Conservation (phyloP, 1,140 invertebrate species). For the Drosophila bifasciata region DNA sequence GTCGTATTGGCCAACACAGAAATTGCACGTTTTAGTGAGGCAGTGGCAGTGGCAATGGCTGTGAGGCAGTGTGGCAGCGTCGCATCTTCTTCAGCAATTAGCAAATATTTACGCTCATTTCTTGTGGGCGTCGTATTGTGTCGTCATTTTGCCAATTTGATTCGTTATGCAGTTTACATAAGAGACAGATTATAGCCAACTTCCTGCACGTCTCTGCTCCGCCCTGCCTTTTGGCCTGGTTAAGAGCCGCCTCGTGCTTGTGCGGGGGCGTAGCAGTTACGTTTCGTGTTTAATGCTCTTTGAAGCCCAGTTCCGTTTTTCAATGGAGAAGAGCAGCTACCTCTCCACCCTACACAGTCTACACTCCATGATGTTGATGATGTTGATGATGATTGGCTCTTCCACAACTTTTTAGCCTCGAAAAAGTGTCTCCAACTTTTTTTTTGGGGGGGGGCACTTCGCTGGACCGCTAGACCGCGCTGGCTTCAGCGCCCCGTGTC, state of each 20-base stretch:
- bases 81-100: slow-evolving; percentile 56
- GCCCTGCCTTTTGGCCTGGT: neutral
- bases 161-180: slow-evolving; percentile 53
- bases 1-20: slow-evolving; percentile 20
- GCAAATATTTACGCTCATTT: slow-evolving; percentile 37
- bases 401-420: neutral
- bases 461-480: slow-evolving; percentile 28
- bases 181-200: slow-evolving; percentile 11
- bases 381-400: neutral
- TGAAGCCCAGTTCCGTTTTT: slow-evolving; percentile 17
- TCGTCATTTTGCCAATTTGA: slow-evolving; percentile 21
- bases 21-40: slow-evolving; percentile 18
- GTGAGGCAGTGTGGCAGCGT: no score
- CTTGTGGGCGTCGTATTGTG: slow-evolving; percentile 12
- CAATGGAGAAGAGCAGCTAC: neutral
- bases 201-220: no score
- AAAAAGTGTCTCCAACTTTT: slow-evolving; percentile 14
- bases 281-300: slow-evolving; percentile 25
- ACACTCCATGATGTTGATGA: neutral
- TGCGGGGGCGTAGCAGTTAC: slow-evolving; percentile 3
- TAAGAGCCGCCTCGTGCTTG: neutral
- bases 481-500: slow-evolving; percentile 20
- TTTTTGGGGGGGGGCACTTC: slow-evolving; percentile 20
- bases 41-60: no score
- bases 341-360: neutral